Base-by-base conservation (phyloP, 2,888 invertebrate genomes). In the Marasmarcha lunaedactyla region DNA sequence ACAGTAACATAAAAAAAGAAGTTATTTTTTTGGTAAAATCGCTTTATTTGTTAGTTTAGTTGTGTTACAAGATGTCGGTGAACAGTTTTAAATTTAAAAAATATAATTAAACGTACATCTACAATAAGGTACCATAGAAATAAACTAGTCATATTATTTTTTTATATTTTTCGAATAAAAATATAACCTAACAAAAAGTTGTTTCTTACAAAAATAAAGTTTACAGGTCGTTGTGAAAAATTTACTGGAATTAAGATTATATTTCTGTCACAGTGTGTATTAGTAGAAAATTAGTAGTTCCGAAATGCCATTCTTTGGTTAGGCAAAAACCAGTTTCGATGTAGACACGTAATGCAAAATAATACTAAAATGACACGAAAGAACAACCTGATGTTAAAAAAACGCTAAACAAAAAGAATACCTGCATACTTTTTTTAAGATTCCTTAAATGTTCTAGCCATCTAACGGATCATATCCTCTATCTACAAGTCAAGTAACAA, bases 401-500 rank as follows among this genome's bases (percentile, higher is more conserved):
- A 50, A 55, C 47, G 55, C 61, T 58, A 46, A 49, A 52, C 42
- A 48, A 46, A 50, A 51, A 48, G 45, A 26, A 43, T 43, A 41
- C 35, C 39, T 37, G 20, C 43, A 46, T 40, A 43, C 36, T 14
- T 50, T 43, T 45, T 40, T 43, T 46, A 45, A 42, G 50, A 20
- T 20, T 20, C 20, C 3, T 20, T 20, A 53, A 52, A 49, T 60
- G 59, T 54, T 57, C 74, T 76, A 77, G 70, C 70, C 57, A 62
- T 60, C 69, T 71, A 71, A 51, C 57, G 72, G 74, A 78, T 77
- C 64, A 56, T 41, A 78, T 81, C 74, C 74, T 62, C 60, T 68
- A 71, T 63, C 57, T 61, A 67, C 55, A 62, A 57, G 55, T 35
- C 33, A 58, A 51, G 56, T 58, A 57, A 57, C 66, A 62, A 58